Percentiles rank a stretch among this genome's conserved stretches.
These are phyloP conservation scores for Malurus alboscapulatus DNA, from an alignment of 2,113 vertebrate species.

Conservation along the genomic window DNA sequence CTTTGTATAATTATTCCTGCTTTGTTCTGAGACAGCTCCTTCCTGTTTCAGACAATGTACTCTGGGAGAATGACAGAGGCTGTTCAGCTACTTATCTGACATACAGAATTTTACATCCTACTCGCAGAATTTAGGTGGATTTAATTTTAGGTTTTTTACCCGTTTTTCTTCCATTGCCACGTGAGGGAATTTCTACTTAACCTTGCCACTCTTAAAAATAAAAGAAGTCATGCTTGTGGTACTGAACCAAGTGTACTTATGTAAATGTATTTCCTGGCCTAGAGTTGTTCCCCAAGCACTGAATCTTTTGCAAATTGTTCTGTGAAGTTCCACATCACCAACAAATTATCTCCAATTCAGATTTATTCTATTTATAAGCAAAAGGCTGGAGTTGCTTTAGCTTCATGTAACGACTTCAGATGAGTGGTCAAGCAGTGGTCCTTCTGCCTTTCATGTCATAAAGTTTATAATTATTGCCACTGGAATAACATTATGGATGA, in stretches of 20 bases:
- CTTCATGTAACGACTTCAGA: not conserved
- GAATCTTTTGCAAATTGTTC: not conserved
- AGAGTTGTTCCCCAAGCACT: not conserved
- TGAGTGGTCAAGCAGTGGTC: not conserved
- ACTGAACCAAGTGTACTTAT: not conserved
- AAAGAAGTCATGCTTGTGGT: not conserved
- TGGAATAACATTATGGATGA: not conserved
- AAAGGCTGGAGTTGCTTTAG: not conserved
- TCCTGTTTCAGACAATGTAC: not conserved
- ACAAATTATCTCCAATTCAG: not conserved
- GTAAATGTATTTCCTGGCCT: not conserved
- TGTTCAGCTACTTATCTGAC: not conserved
- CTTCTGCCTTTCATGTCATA: not conserved
- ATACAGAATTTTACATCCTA: not conserved
- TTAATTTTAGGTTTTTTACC: not conserved
- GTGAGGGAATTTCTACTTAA: not conserved
- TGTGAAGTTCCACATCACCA: not conserved
- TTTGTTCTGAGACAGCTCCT: not conserved
- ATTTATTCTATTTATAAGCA: not conserved
- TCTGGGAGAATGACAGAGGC: not conserved
- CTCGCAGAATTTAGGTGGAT: not conserved
- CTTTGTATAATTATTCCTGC: not conserved
- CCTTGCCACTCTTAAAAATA: not conserved
- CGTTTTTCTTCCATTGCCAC: not conserved
- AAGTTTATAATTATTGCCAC: not conserved